Percentiles rank a stretch among this genome's conserved stretches.
Evolutionary conservation across 1,140 invertebrate species (phyloP).

Genomic region (Probaryconus sp.): DNA sequence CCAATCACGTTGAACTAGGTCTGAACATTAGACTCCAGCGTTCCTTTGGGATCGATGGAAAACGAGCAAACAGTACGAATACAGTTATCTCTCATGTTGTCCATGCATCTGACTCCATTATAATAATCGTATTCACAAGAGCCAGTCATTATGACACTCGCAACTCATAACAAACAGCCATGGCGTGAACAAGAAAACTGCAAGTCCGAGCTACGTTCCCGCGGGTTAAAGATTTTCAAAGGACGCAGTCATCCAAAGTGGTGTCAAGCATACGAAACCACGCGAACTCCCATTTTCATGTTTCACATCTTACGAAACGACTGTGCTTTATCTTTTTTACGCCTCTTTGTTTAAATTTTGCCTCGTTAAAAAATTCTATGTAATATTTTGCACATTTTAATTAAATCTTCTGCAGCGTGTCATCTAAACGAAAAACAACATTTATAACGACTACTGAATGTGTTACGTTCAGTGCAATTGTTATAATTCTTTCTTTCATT

Average conservation of each 20-base stretch:
- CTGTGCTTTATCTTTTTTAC: neutral
- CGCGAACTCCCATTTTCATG: slow-evolving; percentile 29
- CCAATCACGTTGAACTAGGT: slow-evolving; percentile 64
- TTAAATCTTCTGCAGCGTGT: neutral
- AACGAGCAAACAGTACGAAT: slow-evolving; percentile 64
- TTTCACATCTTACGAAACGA: neutral
- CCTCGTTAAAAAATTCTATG: slow-evolving; percentile 16
- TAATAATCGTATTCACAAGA: slow-evolving; percentile 61
- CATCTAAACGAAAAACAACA: neutral
- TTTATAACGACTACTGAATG: too few relatives aligned
- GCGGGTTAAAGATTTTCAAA: slow-evolving; percentile 39
- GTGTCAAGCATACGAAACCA: slow-evolving; percentile 22
- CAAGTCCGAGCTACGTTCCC: slow-evolving; percentile 38
- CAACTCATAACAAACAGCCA: slow-evolving; percentile 48
- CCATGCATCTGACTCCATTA: slow-evolving; percentile 56
- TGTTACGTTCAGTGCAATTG: too few relatives aligned
- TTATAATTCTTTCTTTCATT: too few relatives aligned
- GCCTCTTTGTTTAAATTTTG: neutral
- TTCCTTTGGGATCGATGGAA: slow-evolving; percentile 59
- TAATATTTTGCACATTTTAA: neutral
- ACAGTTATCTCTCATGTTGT: slow-evolving; percentile 60
- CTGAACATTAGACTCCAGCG: slow-evolving; percentile 60
- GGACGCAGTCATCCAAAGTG: slow-evolving; percentile 34
- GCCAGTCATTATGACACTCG: slow-evolving; percentile 59
- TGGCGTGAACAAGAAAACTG: slow-evolving; percentile 48